phyloP scores from a whole-genome alignment of 2,888 invertebrate species.

The Holacanthella duospinosa region DNA sequence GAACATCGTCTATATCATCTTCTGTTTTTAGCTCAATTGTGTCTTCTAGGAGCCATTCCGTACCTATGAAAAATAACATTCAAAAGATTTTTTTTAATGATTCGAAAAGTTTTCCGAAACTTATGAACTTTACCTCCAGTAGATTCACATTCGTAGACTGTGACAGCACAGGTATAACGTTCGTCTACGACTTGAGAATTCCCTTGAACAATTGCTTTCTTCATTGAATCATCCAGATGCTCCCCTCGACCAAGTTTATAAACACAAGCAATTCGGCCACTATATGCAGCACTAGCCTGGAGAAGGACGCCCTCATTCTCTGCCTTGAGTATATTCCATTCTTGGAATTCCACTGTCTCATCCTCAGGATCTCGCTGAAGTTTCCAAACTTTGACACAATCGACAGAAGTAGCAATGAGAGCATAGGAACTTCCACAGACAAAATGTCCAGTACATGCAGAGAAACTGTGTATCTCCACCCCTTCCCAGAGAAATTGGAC shows the following conservation, averaged over 20 bases:
- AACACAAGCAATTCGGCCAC: constrained; percentile 92
- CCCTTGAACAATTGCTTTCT: constrained; percentile 4
- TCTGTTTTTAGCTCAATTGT: constrained; percentile 74
- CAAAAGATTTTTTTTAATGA: constrained; percentile 1
- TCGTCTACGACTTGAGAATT: background rate
- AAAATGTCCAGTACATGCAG: constrained; percentile 37
- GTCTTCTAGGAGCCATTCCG: constrained; percentile 83
- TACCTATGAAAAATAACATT: constrained; percentile 42
- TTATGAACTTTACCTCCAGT: constrained; percentile 62
- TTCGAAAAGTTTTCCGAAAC: background rate
- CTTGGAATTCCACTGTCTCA: constrained; percentile 20
- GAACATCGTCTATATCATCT: constrained; percentile 49
- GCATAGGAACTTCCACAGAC: constrained; percentile 37
- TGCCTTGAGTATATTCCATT: constrained; percentile 31
- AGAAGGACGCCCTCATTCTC: constrained; percentile 48
- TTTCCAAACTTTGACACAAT: constrained; percentile 36
- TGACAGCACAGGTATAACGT: constrained; percentile 49
- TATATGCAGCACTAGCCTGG: constrained; percentile 93
- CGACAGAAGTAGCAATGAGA: constrained; percentile 31
- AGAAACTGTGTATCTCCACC: constrained; percentile 30
- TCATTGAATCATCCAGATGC: constrained; percentile 18
- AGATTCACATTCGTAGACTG: constrained; percentile 98
- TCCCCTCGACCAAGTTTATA: constrained; percentile 69
- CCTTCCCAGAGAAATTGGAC: constrained; percentile 30
- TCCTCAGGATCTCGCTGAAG: constrained; percentile 21